These are phyloP conservation scores for Etheostoma perlongum DNA, from an alignment of 2,797 vertebrate genomes.

Conservation along the genomic window DNA sequence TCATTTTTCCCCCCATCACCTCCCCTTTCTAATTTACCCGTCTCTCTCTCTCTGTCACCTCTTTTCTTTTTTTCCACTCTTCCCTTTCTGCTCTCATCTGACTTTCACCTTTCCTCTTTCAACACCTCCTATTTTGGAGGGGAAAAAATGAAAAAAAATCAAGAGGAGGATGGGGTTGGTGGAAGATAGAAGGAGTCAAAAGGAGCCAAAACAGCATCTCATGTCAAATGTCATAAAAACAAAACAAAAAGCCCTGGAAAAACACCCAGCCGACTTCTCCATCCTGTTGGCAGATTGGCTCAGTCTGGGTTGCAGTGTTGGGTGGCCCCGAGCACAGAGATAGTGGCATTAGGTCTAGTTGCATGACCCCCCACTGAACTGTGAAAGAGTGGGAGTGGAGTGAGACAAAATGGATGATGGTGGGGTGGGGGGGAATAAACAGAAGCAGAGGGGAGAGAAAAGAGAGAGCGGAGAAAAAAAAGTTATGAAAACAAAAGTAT, in stretches of 20 bases:
- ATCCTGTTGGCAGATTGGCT: conserved; percentile 50
- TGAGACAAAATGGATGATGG: conserved; percentile 47
- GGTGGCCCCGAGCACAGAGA: conserved; percentile 58
- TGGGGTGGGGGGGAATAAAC: conserved; percentile 50
- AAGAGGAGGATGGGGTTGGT: not conserved
- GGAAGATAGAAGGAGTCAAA: conserved; percentile 7
- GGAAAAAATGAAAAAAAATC: conserved; percentile 40
- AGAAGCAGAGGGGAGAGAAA: conserved; percentile 42
- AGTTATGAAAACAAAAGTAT: conserved; percentile 84
- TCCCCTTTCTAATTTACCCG: not conserved
- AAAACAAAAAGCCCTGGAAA: conserved; percentile 48
- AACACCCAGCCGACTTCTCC: conserved; percentile 30
- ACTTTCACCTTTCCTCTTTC: conserved; percentile 6
- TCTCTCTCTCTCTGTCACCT: not conserved
- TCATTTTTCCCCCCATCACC: conserved; percentile 48
- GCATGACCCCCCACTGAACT: conserved; percentile 70
- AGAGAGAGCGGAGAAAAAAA: conserved; percentile 40
- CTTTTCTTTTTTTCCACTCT: not conserved
- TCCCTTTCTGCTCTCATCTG: not conserved
- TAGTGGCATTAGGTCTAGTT: conserved; percentile 49
- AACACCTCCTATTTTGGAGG: not conserved
- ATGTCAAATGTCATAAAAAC: conserved; percentile 68
- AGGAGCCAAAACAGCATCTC: conserved; percentile 45
- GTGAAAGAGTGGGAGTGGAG: conserved; percentile 36
- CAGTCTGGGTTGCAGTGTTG: conserved; percentile 56